Base-by-base conservation (phyloP, 2,797 vertebrate genomes). In the Coccyzus lansbergi region DNA sequence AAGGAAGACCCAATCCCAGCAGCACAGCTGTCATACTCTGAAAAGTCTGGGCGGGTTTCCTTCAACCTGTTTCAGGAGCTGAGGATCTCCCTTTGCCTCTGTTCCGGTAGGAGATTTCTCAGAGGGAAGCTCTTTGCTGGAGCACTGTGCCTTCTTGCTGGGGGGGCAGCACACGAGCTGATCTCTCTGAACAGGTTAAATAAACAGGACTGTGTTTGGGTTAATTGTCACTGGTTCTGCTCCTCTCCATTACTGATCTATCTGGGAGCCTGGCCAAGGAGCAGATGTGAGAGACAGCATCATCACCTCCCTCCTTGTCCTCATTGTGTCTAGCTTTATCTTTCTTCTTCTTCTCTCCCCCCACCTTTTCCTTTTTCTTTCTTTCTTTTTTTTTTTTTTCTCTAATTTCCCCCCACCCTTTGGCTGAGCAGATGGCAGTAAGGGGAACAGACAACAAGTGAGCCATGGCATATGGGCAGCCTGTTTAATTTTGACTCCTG, bases 381-480 rank as follows among this genome's bases (percentile, higher is more conserved):
- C 33, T 22, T 68, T 79, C 63, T 42, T 48, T 74, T 75, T 12
- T 38, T 38, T 38, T 38, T 38, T 38, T 38, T 38, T 38, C 38
- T 5, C 79, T 86, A 67, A 48, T 79, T 89, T 88, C 88, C 92
- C 92, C 85, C 94, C 90, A 68, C 94, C 95, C 95, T 98, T 98
- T 98, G 97, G 97, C 98, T 98, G 97, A 98, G 98, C 98, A 98
- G 98, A 99, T 99, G 99, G 99, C 98, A 97, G 97, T 96, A 97
- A 98, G 98, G 98, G 98, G 98, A 98, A 98, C 98, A 98, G 98
- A 98, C 98, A 99, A 98, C 98, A 99, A 99, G 98, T 98, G 98
- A 99, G 98, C 98, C 98, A 98, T 98, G 99, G 98, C 99, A 99
- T 99, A 99, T 99, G 99, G 99, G 98, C 98, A 99, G 99, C 98